Conservation (phyloP, 1,140 invertebrate species). For the Drosophila subobscura region DNA sequence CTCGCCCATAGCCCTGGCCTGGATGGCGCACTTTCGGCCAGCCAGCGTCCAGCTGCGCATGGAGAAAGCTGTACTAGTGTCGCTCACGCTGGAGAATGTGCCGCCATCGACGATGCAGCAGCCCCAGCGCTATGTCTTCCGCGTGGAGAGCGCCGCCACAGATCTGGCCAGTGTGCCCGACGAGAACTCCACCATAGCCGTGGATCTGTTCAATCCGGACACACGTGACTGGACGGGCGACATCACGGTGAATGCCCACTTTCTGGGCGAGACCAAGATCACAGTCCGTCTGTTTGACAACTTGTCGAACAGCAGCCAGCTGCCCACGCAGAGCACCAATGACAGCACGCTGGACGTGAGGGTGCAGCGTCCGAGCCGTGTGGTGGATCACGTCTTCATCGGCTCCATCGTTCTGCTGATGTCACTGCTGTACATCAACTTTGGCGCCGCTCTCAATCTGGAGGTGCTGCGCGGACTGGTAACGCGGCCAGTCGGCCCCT, state of each 20-base stretch:
- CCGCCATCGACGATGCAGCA: slow-evolving; percentile 9
- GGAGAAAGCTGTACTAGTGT: slow-evolving; percentile 31
- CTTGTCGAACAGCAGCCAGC: slow-evolving; percentile 20
- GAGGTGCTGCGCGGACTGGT: slow-evolving; percentile 88
- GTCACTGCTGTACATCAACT: slow-evolving; percentile 95
- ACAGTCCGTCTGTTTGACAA: slow-evolving; percentile 52
- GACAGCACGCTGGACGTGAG: slow-evolving; percentile 83
- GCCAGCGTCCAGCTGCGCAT: slow-evolving; percentile 35
- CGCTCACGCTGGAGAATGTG: slow-evolving; percentile 32
- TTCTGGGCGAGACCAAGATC: slow-evolving; percentile 62
- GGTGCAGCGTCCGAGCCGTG: slow-evolving; percentile 86
- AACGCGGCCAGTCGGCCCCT: slow-evolving; percentile 90
- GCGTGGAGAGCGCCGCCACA: slow-evolving; percentile 32
- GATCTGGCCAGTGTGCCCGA: slow-evolving; percentile 55
- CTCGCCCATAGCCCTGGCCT: slow-evolving; percentile 7
- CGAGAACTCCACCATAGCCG: slow-evolving; percentile 44
- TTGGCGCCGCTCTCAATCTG: slow-evolving; percentile 95
- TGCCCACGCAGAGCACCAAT: slow-evolving; percentile 35
- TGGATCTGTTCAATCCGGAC: slow-evolving; percentile 15
- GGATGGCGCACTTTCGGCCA: slow-evolving; percentile 58
- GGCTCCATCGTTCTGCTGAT: slow-evolving; percentile 91
- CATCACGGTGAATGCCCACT: slow-evolving; percentile 47
- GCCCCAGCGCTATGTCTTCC: slow-evolving; percentile 55
- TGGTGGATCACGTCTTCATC: slow-evolving; percentile 91
- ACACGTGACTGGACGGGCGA: slow-evolving; percentile 55